phyloP scores from a whole-genome alignment of 2,888 invertebrate genomes.

The Thymelicus lineola region DNA sequence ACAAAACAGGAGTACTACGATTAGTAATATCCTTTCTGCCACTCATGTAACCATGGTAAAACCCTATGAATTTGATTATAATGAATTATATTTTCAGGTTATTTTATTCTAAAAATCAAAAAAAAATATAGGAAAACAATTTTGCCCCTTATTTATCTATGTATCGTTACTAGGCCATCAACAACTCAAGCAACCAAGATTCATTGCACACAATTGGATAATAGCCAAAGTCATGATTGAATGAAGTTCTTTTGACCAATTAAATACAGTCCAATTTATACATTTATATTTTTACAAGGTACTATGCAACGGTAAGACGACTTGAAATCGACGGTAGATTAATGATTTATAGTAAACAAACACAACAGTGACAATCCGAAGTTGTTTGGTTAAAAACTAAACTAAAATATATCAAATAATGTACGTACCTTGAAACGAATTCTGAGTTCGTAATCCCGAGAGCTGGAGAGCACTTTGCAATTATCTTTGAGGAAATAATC shows the following conservation, averaged over 20 bases:
- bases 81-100: no score
- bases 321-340: not conserved
- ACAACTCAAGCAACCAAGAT: constrained; percentile 8
- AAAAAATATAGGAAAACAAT: no score
- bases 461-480: constrained; percentile 69
- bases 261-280: not conserved
- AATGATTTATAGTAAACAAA: not conserved
- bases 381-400: not conserved
- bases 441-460: constrained; percentile 89
- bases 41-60: no score
- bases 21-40: no score
- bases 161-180: no score
- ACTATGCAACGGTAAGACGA: no score
- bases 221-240: constrained; percentile 14
- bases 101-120: no score
- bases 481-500: constrained; percentile 90
- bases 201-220: constrained; percentile 26
- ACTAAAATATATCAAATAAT: not conserved
- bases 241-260: constrained; percentile 11
- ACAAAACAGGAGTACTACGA: no score
- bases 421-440: constrained; percentile 90
- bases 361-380: not conserved
- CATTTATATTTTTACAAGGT: not conserved
- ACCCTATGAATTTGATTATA: no score
- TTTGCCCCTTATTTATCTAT: no score